phyloP scores from a whole-genome alignment of 2,113 vertebrate species.

The Toxostoma redivivum region DNA sequence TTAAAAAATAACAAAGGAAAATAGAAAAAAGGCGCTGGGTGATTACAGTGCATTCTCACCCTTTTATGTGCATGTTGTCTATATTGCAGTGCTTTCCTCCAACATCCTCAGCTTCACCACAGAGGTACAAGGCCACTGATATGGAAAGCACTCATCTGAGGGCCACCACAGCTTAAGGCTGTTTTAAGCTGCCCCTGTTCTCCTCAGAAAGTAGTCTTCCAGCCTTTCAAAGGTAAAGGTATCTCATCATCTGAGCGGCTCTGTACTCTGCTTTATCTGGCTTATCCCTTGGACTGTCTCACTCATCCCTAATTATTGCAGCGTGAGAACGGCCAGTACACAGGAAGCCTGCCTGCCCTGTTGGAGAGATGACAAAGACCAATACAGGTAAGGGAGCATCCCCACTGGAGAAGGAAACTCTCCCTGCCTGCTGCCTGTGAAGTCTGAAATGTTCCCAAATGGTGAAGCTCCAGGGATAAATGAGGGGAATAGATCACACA shows the following conservation, averaged over 20 bases:
- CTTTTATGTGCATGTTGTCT: background rate
- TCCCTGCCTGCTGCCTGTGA: background rate
- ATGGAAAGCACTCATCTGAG: background rate
- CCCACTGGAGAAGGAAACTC: background rate
- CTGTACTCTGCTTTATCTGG: background rate
- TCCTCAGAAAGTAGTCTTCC: background rate
- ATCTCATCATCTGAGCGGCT: fast-evolving
- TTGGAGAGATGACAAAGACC: background rate
- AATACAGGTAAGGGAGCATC: background rate
- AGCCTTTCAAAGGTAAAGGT: background rate
- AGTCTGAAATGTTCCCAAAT: constrained; percentile 7
- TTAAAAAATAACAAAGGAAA: background rate
- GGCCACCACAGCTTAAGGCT: background rate
- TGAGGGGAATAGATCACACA: background rate
- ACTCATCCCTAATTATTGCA: background rate
- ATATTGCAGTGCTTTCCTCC: background rate
- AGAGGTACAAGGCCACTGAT: background rate
- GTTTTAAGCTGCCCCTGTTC: background rate
- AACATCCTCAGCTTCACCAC: background rate
- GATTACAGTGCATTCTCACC: background rate
- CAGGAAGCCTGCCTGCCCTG: background rate
- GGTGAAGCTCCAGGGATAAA: background rate
- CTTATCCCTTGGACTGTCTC: background rate
- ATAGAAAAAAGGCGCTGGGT: background rate
- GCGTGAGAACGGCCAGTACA: background rate